A percentile compares a stretch with the other conserved stretches of the same genome.
These are phyloP conservation scores for Melinopterus prodromus DNA, from an alignment of 2,888 invertebrate genomes.

Conservation along the genomic window DNA sequence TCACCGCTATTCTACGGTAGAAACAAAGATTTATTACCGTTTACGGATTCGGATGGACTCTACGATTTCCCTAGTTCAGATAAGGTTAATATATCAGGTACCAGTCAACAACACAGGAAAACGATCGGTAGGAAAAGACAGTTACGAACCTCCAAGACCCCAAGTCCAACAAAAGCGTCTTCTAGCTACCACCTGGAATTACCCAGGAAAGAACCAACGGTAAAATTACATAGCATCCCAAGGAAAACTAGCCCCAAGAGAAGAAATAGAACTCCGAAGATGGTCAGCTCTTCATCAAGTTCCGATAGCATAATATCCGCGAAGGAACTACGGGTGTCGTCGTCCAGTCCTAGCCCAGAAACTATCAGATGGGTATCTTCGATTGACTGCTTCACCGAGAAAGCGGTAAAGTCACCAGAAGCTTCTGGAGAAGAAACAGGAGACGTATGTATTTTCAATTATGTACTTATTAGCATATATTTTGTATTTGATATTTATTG, in stretches of 20 bases:
- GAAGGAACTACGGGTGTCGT: slow-evolving; percentile 59
- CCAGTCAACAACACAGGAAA: slow-evolving; percentile 68
- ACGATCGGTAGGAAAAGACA: slow-evolving; percentile 68
- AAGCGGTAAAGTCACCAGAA: slow-evolving; percentile 55
- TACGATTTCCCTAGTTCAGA: slow-evolving; percentile 84
- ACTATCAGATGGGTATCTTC: slow-evolving; percentile 57
- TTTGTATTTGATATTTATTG: too few relatives aligned
- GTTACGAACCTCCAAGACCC: slow-evolving; percentile 61
- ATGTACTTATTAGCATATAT: not conserved
- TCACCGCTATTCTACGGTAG: slow-evolving; percentile 78
- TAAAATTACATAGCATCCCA: slow-evolving; percentile 57
- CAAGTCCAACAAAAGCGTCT: slow-evolving; percentile 66
- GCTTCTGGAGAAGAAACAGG: slow-evolving; percentile 63
- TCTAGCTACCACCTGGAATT: slow-evolving; percentile 71
- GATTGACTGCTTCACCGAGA: slow-evolving; percentile 57
- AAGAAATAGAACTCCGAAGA: slow-evolving; percentile 63
- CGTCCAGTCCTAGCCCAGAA: slow-evolving; percentile 60
- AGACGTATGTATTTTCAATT: slow-evolving; percentile 57
- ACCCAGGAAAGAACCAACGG: slow-evolving; percentile 59
- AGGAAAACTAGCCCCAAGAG: slow-evolving; percentile 68
- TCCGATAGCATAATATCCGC: slow-evolving; percentile 67
- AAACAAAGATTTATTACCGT: slow-evolving; percentile 69
- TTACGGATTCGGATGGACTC: slow-evolving; percentile 81
- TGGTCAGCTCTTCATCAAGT: slow-evolving; percentile 67
- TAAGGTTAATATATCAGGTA: slow-evolving; percentile 61